Base-by-base conservation (phyloP, 2,888 invertebrate species). In the Hirtodrosophila cameraria region DNA sequence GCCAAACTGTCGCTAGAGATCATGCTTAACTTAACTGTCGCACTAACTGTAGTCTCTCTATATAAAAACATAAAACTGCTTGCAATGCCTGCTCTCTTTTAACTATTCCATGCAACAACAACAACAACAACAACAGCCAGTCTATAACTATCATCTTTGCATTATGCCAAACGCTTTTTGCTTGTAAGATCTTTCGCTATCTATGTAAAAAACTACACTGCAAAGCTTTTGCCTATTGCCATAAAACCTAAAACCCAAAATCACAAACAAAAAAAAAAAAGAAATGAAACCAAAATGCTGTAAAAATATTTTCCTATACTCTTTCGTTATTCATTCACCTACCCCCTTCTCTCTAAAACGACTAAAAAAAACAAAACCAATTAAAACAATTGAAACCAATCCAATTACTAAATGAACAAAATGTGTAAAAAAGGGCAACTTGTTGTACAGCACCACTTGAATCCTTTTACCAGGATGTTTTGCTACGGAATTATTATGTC, bases 391-490 rank as follows among this genome's bases (percentile, higher is more conserved):
- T 52, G 49, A 65, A 63, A 63, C 55, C 68, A 74, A 70, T 54
- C 49, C 53, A 75, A 78, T 59, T 50, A 68, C 49, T 48, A 50
- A 35, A 79, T 62, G 58, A 74, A 73, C 58, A 70, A 83, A 75
- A 81, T 84, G 83, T 81, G 61, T 76, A 70, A 70, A 73, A 79
- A 83, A 88, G 87, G 86, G 81, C 80, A 75, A 88, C 87, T 85
- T 87, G 86, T 87, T 88, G 86, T 87, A 86, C 87, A 80, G 86
- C 86, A 87, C 86, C 86, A 86, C 86, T 82, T 80, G 83, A 88
- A 86, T 85, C 86, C 75, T 86, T 85, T 82, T 85, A 85, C 83
- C 86, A 87, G 88, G 87, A 86, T 80, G 79, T 87, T 73, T 86
- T 87, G 80, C 83, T 86, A 85, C 80, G 87, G 78, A 86, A 86